Evolutionary conservation across 1,140 invertebrate species (phyloP), one percentile per base, ranked within the genome.

Genomic region (Orchesella cincta): DNA sequence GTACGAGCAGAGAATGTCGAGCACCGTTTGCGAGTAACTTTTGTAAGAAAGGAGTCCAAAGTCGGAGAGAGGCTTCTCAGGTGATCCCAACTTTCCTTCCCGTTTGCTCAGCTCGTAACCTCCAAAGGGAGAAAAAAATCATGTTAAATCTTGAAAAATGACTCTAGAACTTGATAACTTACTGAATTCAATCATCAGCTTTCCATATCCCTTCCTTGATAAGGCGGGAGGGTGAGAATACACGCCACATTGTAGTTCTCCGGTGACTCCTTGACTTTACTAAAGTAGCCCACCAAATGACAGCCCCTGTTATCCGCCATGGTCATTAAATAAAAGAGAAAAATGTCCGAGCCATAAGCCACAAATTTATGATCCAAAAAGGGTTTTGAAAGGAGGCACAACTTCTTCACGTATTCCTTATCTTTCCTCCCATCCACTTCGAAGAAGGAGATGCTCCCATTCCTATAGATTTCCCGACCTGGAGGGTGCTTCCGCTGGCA

Each of bases 131-230:
- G n/a, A n/a, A n/a, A n/a, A n/a, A n/a, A n/a, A n/a, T n/a, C n/a
- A n/a, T n/a, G n/a, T n/a, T n/a, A n/a, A n/a, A n/a, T n/a, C n/a
- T n/a, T n/a, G n/a, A n/a, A n/a, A n/a, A n/a, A n/a, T n/a, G n/a
- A n/a, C n/a, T n/a, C n/a, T n/a, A n/a, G n/a, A n/a, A n/a, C n/a
- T n/a, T n/a, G n/a, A n/a, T n/a, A n/a, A n/a, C n/a, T n/a, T n/a
- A n/a, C 94, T 96, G 84, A 97, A 97, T 16, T 94, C 95, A 81
- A 99, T 99, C 16, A 99, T 86, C 74, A 99, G 90, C 88, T 99
- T 99, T 8, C 98, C 98, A 88, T 98, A 99, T 20, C 98, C 98
- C 88, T 98, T 97, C 78, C 97, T 88, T 99, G 98, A 86, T 94
- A 98, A 39, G 97, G 97, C 18, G 98, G 98, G 76, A 99, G 84